Conservation (phyloP, 2,888 invertebrate genomes). For the Zaprionus obscuricornis region DNA sequence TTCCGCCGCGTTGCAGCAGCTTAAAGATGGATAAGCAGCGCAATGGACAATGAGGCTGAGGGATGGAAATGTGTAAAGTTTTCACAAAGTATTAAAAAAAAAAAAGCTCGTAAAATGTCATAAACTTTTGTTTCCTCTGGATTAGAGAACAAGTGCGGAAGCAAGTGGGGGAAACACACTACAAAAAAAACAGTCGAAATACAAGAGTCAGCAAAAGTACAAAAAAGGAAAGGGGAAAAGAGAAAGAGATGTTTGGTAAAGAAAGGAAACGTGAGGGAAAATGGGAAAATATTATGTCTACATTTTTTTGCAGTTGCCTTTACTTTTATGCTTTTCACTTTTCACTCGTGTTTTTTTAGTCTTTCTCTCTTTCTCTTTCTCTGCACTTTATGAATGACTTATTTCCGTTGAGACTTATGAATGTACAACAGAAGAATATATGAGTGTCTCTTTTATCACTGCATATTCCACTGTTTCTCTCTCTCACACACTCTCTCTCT, state of each 20-base stretch:
- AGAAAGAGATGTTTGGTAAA: too few species aligned
- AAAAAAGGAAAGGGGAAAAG: constrained; percentile 6
- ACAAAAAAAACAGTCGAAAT: constrained; percentile 12
- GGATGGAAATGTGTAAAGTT: constrained; percentile 62
- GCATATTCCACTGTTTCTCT: neutral
- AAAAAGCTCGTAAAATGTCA: constrained; percentile 70
- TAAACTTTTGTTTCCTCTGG: constrained; percentile 69
- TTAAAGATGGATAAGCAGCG: constrained; percentile 63
- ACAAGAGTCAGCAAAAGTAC: constrained; percentile 32
- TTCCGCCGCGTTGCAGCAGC: constrained; percentile 48
- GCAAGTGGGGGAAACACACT: too few species aligned
- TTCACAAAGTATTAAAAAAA: constrained; percentile 72
- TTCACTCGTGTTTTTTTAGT: constrained; percentile 7
- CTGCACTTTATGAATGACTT: constrained; percentile 39
- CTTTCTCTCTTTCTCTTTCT: neutral
- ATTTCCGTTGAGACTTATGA: constrained; percentile 28
- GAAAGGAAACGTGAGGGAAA: too few species aligned
- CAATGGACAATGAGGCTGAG: neutral
- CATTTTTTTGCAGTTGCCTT: constrained; percentile 35
- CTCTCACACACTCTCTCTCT: neutral
- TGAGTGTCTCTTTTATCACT: constrained; percentile 1
- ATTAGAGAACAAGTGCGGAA: constrained; percentile 46
- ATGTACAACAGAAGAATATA: too few species aligned
- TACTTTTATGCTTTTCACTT: constrained; percentile 42
- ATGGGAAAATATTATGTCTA: constrained; percentile 46